A percentile compares a stretch with the other conserved stretches of the same genome.
phyloP scores from a whole-genome alignment of 2,113 vertebrate species.

The Siniperca knerii region DNA sequence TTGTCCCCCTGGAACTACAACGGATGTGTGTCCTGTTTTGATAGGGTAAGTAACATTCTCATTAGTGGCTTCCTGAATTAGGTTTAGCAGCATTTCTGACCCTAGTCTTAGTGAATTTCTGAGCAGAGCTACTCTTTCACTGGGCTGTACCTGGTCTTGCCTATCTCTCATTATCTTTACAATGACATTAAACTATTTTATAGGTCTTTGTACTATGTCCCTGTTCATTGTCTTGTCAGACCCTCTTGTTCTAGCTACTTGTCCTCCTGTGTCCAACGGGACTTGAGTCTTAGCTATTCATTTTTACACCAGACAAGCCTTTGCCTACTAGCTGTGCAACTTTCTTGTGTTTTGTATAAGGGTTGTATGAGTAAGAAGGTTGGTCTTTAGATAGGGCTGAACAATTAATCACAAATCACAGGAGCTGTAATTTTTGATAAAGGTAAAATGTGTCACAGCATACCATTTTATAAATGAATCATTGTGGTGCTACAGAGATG shows the following conservation, averaged over 20 bases:
- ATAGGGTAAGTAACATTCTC: not conserved
- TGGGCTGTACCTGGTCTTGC: not conserved
- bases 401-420: no score
- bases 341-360: not conserved
- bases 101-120: conserved; percentile 1
- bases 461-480: no score
- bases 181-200: conserved; percentile 9
- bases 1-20: conserved; percentile 27
- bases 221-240: not conserved
- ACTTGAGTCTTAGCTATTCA: conserved; percentile 10
- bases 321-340: not conserved
- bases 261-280: not conserved
- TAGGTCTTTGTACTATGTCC: not conserved
- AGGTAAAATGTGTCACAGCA: no score
- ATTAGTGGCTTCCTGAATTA: not conserved
- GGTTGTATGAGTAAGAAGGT: no score
- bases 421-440: no score
- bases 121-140: not conserved
- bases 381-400: not conserved
- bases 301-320: conserved; percentile 3
- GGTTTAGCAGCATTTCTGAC: conserved; percentile 11
- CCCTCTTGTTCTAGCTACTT: not conserved
- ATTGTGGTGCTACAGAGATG: no score
- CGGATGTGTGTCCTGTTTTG: not conserved
- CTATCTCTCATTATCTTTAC: not conserved